These are phyloP conservation scores for Graptemys geographica DNA, from an alignment of 2,797 vertebrate species.

Conservation along the genomic window DNA sequence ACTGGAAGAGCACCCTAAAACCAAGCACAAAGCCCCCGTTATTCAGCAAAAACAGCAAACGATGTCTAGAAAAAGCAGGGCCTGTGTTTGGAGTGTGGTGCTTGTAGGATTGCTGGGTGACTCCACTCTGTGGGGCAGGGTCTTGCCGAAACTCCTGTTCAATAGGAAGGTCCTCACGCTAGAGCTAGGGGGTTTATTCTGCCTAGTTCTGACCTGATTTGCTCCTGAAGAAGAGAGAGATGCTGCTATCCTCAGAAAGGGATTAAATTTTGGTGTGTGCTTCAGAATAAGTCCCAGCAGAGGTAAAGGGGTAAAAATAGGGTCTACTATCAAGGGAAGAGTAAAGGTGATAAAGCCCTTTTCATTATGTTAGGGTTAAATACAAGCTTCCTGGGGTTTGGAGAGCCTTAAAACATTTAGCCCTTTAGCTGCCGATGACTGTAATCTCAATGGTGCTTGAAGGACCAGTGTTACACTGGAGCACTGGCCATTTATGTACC, in stretches of 20 bases:
- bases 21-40: not conserved
- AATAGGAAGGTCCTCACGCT: not conserved
- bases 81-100: not conserved
- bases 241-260: not conserved
- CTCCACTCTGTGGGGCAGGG: not conserved
- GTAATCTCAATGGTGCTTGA: not conserved
- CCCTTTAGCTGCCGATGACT: not conserved
- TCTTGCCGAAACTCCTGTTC: not conserved
- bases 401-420: not conserved
- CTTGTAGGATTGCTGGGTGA: no score
- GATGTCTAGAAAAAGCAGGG: not conserved
- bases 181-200: not conserved
- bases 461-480: not conserved
- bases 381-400: not conserved
- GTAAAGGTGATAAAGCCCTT: not conserved
- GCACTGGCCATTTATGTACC: not conserved
- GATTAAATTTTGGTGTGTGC: not conserved
- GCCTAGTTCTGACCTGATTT: not conserved
- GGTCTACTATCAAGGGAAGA: not conserved
- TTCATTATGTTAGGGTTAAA: not conserved
- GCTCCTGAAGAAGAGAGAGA: not conserved
- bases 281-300: not conserved
- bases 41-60: not conserved
- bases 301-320: not conserved
- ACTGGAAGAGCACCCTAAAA: not conserved